Evolutionary conservation across 2,797 vertebrate species (phyloP), one percentile per base, ranked within the genome.

Genomic region (Hapalemur alaotrensis): DNA sequence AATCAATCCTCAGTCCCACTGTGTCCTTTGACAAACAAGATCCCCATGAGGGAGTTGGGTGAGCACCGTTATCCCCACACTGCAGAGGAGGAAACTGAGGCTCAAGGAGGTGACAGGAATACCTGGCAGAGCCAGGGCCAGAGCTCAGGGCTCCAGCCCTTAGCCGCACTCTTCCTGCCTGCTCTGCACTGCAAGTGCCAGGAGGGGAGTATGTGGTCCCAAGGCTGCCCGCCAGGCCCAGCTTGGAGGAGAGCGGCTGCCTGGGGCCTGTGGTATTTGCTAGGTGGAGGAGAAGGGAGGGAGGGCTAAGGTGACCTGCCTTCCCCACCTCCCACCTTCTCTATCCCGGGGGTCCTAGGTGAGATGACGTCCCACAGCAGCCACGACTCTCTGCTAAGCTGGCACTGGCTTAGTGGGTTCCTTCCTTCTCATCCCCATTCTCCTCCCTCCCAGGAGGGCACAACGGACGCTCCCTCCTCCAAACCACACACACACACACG

Each of bases 401-500:
- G 11, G 48, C 35, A 20, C 17, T 23, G 35, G 11, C 67, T 52
- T 32, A 32, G 13, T 82, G 15, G 32, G 18, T 22, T 18, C 41
- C 43, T 95, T 70, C 59, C 75, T 90, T 70, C 80, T 50, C 12
- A 17, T 23, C 35, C 41, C 28, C n/a, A 59, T 8, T 67, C 22
- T 65, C 38, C 17, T 63, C 54, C 72, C 32, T 78, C 54, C 70
- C 63, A 57, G 73, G 38, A 85, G 73, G n/a, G 38, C 22, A 84
- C 86, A 46, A 4, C 15, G 28, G 41, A 20, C 32, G 30, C 4
- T 28, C 22, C 46, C 14, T 4, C 2, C 46, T 17, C 13, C 7
- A 46, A 46, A 7, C 6, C 20, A 7, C 20, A 1, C 15, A 22
- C 17, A 22, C 17, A 12, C 46, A 8, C 46, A 8, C 7, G 0